A percentile compares a stretch with the other conserved stretches of the same genome.
Conservation (phyloP, 2,113 vertebrate species). For the Anoura caudifer region DNA sequence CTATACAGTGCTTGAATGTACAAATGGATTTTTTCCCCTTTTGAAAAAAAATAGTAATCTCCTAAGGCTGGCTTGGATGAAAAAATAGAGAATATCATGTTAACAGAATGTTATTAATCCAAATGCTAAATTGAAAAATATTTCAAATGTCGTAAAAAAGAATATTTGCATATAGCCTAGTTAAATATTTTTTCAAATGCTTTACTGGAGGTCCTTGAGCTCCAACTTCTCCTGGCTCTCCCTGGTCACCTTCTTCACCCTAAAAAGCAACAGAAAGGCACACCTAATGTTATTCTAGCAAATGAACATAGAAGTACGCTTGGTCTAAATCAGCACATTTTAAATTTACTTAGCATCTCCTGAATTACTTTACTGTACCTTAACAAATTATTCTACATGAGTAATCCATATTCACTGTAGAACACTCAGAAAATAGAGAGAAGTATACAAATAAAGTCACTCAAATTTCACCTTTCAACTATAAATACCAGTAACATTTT, state of each 20-base stretch:
- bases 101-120: not conserved
- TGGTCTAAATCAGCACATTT: not conserved
- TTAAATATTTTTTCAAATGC: conserved; percentile 68
- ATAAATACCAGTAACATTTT: not conserved
- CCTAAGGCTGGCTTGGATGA: not conserved
- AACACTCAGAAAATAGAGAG: not conserved
- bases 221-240: conserved; percentile 89
- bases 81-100: not conserved
- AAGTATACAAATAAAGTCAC: not conserved
- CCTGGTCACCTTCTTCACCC: conserved; percentile 97
- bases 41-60: not conserved
- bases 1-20: not conserved
- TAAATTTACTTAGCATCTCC: not conserved
- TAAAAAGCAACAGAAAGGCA: conserved; percentile 71
- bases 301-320: not conserved
- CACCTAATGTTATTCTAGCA: not conserved
- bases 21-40: not conserved
- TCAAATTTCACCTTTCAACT: not conserved
- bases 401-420: not conserved
- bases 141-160: not conserved
- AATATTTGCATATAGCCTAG: not conserved
- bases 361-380: not conserved
- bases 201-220: conserved; percentile 92
- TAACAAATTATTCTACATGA: not conserved
- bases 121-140: not conserved